Evolutionary conservation across 2,113 vertebrate species (phyloP), one percentile per base, ranked within the genome.

Genomic region (Ochotona princeps): DNA sequence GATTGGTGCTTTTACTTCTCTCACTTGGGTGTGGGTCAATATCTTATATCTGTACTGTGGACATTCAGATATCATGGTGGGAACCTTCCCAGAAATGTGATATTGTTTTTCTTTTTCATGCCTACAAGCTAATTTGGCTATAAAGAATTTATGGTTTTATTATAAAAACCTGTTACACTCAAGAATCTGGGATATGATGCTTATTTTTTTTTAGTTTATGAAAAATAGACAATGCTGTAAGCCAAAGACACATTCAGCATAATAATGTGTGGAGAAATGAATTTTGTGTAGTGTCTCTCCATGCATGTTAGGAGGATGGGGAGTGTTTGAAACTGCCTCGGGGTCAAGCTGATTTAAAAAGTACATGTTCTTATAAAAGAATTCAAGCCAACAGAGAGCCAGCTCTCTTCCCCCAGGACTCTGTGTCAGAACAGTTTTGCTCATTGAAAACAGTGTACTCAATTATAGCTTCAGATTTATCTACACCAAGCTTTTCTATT

Each of bases 141-240:
- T n/a, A n/a, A 74, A 28, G 76, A 2, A 4, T 47, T 89, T 49
- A 61, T 3, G 6, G 11, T 66, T 69, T 91, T 76, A 30, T 63
- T 44, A n/a, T 35, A 73, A n/a, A 54, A 61, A 26, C 66, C 54
- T 51, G 25, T 30, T 49, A 69, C 49, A 70, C 30, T 57, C 67
- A 82, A 49, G 63, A 78, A 10, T 70, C 67, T 81, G 72, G 20
- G 15, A 67, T 57, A 51, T 25, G 49, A 32, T 44, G 54, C n/a
- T n/a, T n/a, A n/a, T 47, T 44, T 70, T 84, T 83, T 76, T 90
- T 67, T 75, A 57, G 65, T 54, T 91, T 57, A 65, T 80, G 44
- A 57, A 65, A 87, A 74, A 44, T 14, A 9, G 35, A 66, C 60
- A 73, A 28, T 69, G 23, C 35, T 73, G 12, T 15, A 54, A 69